Evolutionary conservation across 2,888 invertebrate species (phyloP), one percentile per base, ranked within the genome.

Genomic region (Melipona bicolor): DNA sequence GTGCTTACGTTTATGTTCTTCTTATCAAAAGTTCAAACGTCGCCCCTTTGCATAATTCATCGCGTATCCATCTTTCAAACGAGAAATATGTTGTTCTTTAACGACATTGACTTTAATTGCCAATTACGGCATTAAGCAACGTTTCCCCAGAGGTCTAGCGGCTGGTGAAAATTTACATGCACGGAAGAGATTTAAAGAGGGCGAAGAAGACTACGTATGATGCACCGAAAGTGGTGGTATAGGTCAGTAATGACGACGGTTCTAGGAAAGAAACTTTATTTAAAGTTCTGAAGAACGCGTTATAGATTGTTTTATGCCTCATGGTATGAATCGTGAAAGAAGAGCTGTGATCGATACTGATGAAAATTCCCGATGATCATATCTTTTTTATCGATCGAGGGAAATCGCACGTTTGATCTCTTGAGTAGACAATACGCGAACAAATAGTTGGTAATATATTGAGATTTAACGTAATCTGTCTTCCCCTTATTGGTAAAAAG

Each of bases 1-100:
- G 70, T 79, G 88, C 87, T 89, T 88, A 88, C 87, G 84, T 79
- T 86, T 83, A 78, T 77, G 77, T 72, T 81, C 81, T 73, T 87
- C 87, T 92, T 92, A 92, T 92, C 92, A 92, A 92, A 92, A 92
- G 92, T 92, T 92, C 91, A 92, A 92, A 92, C 85, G 90, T 89
- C 85, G 78, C 32, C 15, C 87, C 78, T 81, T 88, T 92, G 92
- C 91, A 92, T 91, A 89, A 92, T 91, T 88, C 92, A 92, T 91
- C 83, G 84, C 74, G 76, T 89, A 90, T 91, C 88, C 85, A 87
- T 92, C 88, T 86, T 89, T 88, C 85, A 59, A 9, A 54, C 43
- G 62, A 54, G 13, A 27, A 50, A 27, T 49, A 52, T 49, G 84
- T 84, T 72, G 75, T 73, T 68, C 69, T 65, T 71, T 24, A 76